A percentile compares a stretch with the other conserved stretches of the same genome.
These are phyloP conservation scores for Sphaeridia pumilis DNA, from an alignment of 2,888 invertebrate species.

Conservation along the genomic window DNA sequence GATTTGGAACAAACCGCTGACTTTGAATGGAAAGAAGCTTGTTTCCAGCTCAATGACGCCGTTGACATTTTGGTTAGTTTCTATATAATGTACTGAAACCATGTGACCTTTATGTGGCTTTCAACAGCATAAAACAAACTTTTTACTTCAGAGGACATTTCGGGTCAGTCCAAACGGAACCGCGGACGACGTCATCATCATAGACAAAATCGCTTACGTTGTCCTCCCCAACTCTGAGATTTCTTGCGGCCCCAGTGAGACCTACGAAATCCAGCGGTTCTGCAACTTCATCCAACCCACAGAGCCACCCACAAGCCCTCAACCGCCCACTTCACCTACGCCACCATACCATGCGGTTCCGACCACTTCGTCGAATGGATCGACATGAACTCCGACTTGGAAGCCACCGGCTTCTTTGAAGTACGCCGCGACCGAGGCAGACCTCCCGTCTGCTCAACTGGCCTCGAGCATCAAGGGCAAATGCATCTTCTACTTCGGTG, in stretches of 20 bases:
- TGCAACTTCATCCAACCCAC: too few species aligned
- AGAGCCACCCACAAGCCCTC: too few species aligned
- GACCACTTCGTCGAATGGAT: not conserved
- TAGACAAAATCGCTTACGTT: not conserved
- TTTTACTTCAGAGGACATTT: not conserved
- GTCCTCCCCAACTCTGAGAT: too few species aligned
- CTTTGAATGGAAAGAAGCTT: not conserved
- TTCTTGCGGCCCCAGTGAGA: not conserved
- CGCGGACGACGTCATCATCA: not conserved
- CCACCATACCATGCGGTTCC: not conserved
- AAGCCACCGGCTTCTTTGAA: not conserved
- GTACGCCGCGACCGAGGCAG: not conserved
- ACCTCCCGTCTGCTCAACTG: not conserved
- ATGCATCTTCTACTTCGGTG: not conserved
- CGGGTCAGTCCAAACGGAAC: not conserved
- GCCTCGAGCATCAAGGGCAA: not conserved
- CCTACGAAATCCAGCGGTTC: too few species aligned
- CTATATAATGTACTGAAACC: too few species aligned
- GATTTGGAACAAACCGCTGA: not conserved
- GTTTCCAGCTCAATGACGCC: not conserved
- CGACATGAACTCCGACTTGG: not conserved
- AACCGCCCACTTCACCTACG: not conserved
- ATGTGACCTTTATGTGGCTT: not conserved
- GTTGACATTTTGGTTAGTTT: too few species aligned
- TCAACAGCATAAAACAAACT: not conserved